These are phyloP conservation scores for Sycophila sp. DNA, from an alignment of 1,140 invertebrate species.

Conservation along the genomic window DNA sequence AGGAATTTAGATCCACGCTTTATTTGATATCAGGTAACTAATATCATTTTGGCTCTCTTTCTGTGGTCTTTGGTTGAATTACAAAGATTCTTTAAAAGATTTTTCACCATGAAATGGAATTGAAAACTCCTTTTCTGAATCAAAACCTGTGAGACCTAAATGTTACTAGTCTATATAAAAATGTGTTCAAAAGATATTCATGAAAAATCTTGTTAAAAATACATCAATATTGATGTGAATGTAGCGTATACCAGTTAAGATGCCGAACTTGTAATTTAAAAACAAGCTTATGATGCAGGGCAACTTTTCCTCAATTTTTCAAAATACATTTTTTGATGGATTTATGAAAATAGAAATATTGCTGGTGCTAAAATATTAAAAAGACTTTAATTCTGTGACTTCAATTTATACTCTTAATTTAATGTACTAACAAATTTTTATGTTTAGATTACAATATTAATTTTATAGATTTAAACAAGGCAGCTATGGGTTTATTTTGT, in stretches of 20 bases:
- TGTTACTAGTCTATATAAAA: constrained; percentile 16
- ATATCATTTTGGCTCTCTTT: not conserved
- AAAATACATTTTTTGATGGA: not conserved
- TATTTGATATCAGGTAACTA: constrained; percentile 4
- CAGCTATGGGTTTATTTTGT: no score
- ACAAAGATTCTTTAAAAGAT: not conserved
- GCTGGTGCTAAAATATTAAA: no score
- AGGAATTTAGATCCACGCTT: constrained; percentile 2
- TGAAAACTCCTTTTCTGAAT: not conserved
- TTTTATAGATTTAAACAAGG: no score
- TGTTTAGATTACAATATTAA: no score
- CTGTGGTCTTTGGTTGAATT: not conserved
- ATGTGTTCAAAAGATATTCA: constrained; percentile 11
- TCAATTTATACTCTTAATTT: not conserved
- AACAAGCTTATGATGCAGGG: not conserved
- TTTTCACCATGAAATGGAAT: not conserved
- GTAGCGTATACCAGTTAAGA: constrained; percentile 15
- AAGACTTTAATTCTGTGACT: not conserved
- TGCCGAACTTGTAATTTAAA: not conserved
- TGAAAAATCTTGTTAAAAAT: constrained; percentile 9
- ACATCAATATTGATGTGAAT: constrained; percentile 16
- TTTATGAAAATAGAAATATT: no score
- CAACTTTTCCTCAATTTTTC: not conserved
- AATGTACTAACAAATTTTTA: no score
- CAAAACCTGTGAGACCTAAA: not conserved